phyloP scores from a whole-genome alignment of 2,113 vertebrate species.

The Cercopithecus mona region DNA sequence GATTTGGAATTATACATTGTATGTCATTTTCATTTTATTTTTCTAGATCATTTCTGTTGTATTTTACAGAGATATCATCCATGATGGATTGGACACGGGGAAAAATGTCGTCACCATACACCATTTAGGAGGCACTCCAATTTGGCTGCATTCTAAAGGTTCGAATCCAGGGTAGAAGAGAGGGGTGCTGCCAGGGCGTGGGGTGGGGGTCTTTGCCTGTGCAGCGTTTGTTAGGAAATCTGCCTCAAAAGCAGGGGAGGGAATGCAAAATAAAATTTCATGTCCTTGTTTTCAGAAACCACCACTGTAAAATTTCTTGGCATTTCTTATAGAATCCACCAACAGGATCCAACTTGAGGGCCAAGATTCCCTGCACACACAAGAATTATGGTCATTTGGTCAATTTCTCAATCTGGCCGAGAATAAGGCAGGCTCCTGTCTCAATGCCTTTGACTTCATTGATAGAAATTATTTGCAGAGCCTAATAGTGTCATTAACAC shows the following conservation, averaged over 20 bases:
- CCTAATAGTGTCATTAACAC: background rate
- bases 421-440: background rate
- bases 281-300: background rate
- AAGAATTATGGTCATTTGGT: background rate
- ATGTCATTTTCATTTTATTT: background rate
- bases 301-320: background rate
- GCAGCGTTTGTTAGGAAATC: background rate
- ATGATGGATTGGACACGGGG: too few species aligned
- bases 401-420: background rate
- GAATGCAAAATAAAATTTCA: background rate
- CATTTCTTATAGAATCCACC: background rate
- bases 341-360: background rate
- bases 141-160: background rate
- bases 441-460: background rate
- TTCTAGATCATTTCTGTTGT: background rate
- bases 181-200: background rate
- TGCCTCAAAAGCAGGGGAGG: accelerated
- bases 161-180: background rate
- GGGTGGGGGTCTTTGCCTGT: background rate
- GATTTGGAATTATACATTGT: background rate
- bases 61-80: background rate
- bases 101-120: background rate
- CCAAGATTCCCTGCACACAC: background rate
- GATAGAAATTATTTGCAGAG: background rate
- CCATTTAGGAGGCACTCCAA: background rate